A percentile compares a stretch with the other conserved stretches of the same genome.
Evolutionary conservation across 2,888 invertebrate genomes (phyloP).

Genomic region (Eledona agricola): DNA sequence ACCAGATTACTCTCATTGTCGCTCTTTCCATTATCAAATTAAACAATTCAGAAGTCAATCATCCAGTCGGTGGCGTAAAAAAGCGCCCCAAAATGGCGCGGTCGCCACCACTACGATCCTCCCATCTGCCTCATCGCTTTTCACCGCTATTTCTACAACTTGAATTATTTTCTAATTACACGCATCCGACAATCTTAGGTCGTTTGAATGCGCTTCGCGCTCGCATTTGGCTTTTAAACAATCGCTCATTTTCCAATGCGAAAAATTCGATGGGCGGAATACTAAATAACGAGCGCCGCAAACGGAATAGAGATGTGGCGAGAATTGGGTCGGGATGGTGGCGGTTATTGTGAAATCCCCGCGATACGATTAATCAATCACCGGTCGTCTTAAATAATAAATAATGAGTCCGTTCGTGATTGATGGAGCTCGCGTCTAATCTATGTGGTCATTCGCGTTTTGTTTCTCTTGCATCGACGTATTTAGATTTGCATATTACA

Average conservation of each 20-base stretch:
- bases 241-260: conserved; percentile 39
- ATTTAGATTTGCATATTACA: no score
- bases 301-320: neutral
- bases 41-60: conserved; percentile 57
- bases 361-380: no score
- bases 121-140: no score
- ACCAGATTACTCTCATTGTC: conserved; percentile 56
- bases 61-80: conserved; percentile 41
- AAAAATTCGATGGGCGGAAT: conserved; percentile 12
- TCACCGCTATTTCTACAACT: no score
- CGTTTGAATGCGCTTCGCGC: conserved; percentile 45
- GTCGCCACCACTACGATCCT: no score
- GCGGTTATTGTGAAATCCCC: no score
- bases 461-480: no score
- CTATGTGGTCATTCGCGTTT: no score
- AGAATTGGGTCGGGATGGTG: conserved; percentile 1
- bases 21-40: conserved; percentile 54
- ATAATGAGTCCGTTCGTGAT: no score
- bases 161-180: conserved; percentile 32
- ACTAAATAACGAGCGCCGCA: neutral
- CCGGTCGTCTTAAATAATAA: no score
- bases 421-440: no score
- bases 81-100: conserved; percentile 36
- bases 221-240: conserved; percentile 50
- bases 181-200: conserved; percentile 32